These are phyloP conservation scores for Otus sunia DNA, from an alignment of 2,113 vertebrate genomes.

Conservation along the genomic window DNA sequence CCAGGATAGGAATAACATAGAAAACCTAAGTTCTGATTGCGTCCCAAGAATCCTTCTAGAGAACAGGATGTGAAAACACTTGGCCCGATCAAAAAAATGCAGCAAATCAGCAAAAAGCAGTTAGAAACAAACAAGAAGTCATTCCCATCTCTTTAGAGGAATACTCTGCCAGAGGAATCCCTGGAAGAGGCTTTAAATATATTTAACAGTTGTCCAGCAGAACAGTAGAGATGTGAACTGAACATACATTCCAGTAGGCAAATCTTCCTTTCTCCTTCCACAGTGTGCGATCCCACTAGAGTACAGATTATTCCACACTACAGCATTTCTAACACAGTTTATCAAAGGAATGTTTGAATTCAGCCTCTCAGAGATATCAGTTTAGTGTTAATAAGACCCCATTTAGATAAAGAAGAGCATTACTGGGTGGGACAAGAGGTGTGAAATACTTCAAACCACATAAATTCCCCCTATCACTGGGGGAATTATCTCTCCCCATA, in stretches of 20 bases:
- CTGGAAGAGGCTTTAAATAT: background rate
- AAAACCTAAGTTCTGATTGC: background rate
- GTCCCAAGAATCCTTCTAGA: background rate
- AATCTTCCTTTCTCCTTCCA: background rate
- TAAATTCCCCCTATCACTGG: background rate
- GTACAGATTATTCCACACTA: background rate
- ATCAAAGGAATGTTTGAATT: constrained; percentile 16
- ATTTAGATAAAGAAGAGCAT: constrained; percentile 59
- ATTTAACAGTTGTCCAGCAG: background rate
- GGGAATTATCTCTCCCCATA: background rate
- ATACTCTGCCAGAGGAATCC: background rate
- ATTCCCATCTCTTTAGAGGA: background rate
- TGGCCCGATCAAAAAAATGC: background rate
- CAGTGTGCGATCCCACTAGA: background rate
- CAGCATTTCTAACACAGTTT: constrained; percentile 12
- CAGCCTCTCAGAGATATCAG: background rate
- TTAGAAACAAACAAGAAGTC: background rate
- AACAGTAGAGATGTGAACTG: background rate
- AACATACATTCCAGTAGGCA: background rate
- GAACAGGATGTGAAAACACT: background rate
- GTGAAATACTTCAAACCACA: constrained; percentile 40
- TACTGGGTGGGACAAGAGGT: background rate
- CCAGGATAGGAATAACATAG: background rate
- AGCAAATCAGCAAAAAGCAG: background rate
- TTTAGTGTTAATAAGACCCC: constrained; percentile 27